Base-by-base conservation (phyloP, 2,888 invertebrate species). In the Chymomyza amoena region DNA sequence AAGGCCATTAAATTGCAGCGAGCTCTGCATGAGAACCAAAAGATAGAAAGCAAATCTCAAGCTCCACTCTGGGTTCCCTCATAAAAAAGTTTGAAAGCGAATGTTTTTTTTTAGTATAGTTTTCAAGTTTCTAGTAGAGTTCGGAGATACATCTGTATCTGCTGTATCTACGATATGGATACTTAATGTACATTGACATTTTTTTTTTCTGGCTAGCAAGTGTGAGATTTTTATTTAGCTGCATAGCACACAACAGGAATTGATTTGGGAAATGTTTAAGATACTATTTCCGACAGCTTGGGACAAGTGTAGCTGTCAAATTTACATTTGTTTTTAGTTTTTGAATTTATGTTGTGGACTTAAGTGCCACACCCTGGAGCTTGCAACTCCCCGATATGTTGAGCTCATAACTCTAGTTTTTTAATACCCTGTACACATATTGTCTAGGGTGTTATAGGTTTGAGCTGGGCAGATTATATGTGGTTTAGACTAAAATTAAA, bases 221-320 rank as follows among this genome's bases (percentile, higher is more conserved):
- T 25, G 3, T 25, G 25, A 25, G 4, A 25, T 25, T 25, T 25
- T 25, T 25, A 25, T 25, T 25, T 4, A 25, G 70, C 72, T 64
- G 72, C 72, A 60, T 64, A 70, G 72, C 64, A 70, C 52, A 20
- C 56, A 57, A 57, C 57, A 57, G 28, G 7, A 57, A 20, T 51
- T 64, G 63, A 51, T 61, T 70, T 71, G 13, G 39, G 63, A 63
- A 71, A 32, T 32, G 0, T 32, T 32, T 3, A 32, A 32, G 32
- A 32, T 32, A 32, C 32, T 32, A 32, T 32, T 32, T 32, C 32
- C 32, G 32, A 32, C 32, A 32, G 32, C 32, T 32, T 32, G 32
- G 6, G 9, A 7, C 32, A 32, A 32, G 32, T 32, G 32, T 32
- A 32, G 32, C 32, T 32, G 32, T 32, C 32, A 32, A 32, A 51